Conservation (phyloP, 1,140 invertebrate genomes). For the Eriocheir sinensis region DNA sequence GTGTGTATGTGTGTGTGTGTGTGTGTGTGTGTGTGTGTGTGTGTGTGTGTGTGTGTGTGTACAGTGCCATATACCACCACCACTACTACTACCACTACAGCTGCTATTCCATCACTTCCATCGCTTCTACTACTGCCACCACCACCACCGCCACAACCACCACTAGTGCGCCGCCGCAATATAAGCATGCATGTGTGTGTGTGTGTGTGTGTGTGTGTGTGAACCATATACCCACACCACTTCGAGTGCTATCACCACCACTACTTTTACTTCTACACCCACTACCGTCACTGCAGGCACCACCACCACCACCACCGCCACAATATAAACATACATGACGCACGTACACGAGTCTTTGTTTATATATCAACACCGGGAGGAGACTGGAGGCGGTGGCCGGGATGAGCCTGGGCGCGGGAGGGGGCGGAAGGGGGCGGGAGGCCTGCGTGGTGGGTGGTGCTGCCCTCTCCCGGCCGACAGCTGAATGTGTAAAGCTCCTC, state of each 20-base stretch:
- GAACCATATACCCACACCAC: too few species aligned
- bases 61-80: neutral
- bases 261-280: too few species aligned
- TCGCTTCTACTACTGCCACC: too few species aligned
- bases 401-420: neutral
- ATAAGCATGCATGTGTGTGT: too few species aligned
- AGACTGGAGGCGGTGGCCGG: constrained; percentile 5
- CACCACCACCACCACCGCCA: neutral
- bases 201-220: too few species aligned
- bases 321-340: constrained; percentile 61
- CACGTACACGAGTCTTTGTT: constrained; percentile 66
- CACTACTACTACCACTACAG: too few species aligned
- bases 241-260: too few species aligned
- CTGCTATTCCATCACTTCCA: too few species aligned
- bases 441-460: constrained; percentile 55
- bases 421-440: neutral
- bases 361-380: constrained; percentile 62
- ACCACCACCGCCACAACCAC: too few species aligned
- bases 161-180: too few species aligned
- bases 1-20: neutral
- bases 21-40: neutral
- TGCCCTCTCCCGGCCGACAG: neutral
- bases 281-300: neutral
- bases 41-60: neutral
- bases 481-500: neutral